Evolutionary conservation across 2,888 invertebrate species (phyloP).

Genomic region (Nasonia oneida): DNA sequence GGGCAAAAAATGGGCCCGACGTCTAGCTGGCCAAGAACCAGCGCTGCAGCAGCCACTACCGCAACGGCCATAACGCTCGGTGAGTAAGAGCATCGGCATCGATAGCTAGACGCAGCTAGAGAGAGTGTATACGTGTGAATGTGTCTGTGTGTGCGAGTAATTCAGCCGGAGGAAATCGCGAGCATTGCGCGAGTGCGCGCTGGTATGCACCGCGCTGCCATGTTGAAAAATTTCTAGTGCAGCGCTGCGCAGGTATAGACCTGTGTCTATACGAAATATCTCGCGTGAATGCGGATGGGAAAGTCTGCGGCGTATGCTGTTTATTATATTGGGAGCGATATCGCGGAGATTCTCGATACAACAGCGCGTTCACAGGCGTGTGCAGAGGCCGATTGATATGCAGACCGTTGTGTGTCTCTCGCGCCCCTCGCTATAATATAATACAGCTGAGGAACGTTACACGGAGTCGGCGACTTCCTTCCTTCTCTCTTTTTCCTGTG

Average conservation of each 20-base stretch:
- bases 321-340: background rate
- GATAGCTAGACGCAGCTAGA: background rate
- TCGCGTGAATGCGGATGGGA: slow-evolving; percentile 2
- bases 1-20: background rate
- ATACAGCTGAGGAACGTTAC: background rate
- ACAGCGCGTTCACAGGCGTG: background rate
- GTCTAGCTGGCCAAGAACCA: background rate
- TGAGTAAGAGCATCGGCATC: slow-evolving; percentile 49
- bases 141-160: slow-evolving; percentile 23
- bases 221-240: slow-evolving; percentile 49
- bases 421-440: background rate
- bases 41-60: background rate
- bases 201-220: slow-evolving; percentile 33
- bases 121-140: background rate
- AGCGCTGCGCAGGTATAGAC: background rate
- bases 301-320: background rate
- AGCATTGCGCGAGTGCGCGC: slow-evolving; percentile 60
- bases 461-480: slow-evolving; percentile 30
- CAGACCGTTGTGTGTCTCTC: background rate
- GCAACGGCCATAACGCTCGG: slow-evolving; percentile 3
- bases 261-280: background rate
- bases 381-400: background rate
- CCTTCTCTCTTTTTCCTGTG: background rate
- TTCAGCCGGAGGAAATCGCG: background rate
- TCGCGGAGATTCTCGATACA: background rate